A percentile compares a stretch with the other conserved stretches of the same genome.
Conservation (phyloP, 2,888 invertebrate genomes). For the Polymixis flavicincta region DNA sequence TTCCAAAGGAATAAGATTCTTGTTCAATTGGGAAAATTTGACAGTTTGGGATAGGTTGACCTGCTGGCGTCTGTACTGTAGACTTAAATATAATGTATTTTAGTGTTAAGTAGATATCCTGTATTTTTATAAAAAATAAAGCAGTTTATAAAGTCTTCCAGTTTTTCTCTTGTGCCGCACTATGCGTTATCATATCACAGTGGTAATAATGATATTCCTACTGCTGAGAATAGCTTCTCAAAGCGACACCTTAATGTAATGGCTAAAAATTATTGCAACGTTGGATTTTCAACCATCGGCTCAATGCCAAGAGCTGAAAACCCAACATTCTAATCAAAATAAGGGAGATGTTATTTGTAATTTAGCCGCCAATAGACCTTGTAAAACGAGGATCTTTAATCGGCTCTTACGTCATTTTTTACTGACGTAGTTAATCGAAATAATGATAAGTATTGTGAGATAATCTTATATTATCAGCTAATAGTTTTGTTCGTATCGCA, state of each 20-base stretch:
- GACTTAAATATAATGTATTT: not conserved
- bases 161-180: not conserved
- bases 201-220: not conserved
- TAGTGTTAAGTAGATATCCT: not conserved
- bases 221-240: not conserved
- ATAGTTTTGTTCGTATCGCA: not conserved
- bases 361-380: not conserved
- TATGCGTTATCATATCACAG: not conserved
- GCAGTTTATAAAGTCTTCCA: not conserved
- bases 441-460: conserved; percentile 18
- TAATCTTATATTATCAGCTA: conserved; percentile 21
- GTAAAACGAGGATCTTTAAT: not conserved
- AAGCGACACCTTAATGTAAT: too few species aligned
- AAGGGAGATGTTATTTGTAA: not conserved
- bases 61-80: too few species aligned
- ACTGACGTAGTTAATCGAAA: conserved; percentile 33
- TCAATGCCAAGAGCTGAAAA: not conserved
- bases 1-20: too few species aligned
- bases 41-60: too few species aligned
- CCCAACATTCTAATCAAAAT: not conserved
- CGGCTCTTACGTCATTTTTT: not conserved
- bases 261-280: too few species aligned
- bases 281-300: not conserved
- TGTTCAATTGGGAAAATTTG: too few species aligned
- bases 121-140: conserved; percentile 23